phyloP scores from a whole-genome alignment of 2,888 invertebrate species.

The Cenopis cana region DNA sequence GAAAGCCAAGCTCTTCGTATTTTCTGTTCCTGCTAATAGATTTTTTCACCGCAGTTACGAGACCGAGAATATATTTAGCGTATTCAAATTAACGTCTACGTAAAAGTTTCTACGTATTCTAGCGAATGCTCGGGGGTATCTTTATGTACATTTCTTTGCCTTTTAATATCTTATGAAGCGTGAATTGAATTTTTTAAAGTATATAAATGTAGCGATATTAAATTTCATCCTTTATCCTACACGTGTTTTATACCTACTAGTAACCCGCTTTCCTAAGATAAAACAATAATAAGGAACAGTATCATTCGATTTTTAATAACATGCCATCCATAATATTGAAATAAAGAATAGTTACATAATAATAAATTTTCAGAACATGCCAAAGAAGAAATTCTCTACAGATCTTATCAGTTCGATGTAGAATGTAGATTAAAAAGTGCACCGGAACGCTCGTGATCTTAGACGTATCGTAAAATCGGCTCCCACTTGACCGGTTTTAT shows the following conservation, averaged over 20 bases:
- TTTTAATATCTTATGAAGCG: constrained; percentile 27
- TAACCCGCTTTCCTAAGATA: not conserved
- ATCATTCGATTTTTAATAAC: not conserved
- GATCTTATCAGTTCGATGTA: not conserved
- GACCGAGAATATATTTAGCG: constrained; percentile 56
- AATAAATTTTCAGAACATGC: not conserved
- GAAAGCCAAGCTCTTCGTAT: constrained; percentile 50
- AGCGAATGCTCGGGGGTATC: constrained; percentile 56
- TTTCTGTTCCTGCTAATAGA: constrained; percentile 65
- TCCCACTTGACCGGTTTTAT: constrained; percentile 39
- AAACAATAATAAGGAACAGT: too few relatives aligned
- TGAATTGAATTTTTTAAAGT: not conserved
- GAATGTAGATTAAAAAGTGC: constrained; percentile 21
- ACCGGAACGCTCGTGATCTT: constrained; percentile 9
- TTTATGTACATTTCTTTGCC: constrained; percentile 48
- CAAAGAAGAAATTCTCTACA: not conserved
- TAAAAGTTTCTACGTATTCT: constrained; percentile 66
- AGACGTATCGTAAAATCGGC: constrained; percentile 38
- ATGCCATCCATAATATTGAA: not conserved
- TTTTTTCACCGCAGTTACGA: constrained; percentile 62
- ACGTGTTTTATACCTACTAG: too few relatives aligned
- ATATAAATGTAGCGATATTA: not conserved
- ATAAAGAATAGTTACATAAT: too few relatives aligned
- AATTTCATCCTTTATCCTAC: too few relatives aligned
- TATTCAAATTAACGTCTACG: constrained; percentile 69